A percentile compares a stretch with the other conserved stretches of the same genome.
phyloP scores from a whole-genome alignment of 2,888 invertebrate genomes.

The Ommatoiulus sabulosus region DNA sequence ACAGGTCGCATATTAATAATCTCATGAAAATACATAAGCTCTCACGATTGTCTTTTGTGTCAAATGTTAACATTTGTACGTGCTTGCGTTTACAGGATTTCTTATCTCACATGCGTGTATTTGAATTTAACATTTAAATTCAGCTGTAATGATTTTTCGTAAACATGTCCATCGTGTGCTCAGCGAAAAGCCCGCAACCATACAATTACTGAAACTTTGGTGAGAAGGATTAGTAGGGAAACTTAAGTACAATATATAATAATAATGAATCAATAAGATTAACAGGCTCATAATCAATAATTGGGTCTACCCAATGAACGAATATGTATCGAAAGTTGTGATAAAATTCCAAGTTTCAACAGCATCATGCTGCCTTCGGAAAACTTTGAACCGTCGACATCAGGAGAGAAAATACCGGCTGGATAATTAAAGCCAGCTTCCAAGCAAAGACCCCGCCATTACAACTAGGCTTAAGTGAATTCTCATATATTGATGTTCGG shows the following conservation, averaged over 20 bases:
- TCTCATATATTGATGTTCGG: neutral
- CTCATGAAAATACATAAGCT: neutral
- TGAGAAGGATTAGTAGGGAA: neutral
- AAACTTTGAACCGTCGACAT: neutral
- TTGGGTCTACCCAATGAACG: neutral
- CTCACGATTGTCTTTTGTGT: constrained; percentile 1
- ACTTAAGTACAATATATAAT: neutral
- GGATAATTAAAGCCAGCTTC: neutral
- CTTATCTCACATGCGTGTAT: neutral
- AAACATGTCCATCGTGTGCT: neutral
- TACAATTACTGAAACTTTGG: neutral
- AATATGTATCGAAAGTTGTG: neutral
- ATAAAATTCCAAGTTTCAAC: neutral
- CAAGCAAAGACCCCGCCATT: constrained; percentile 31
- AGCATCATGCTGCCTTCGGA: neutral
- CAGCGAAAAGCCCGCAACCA: neutral
- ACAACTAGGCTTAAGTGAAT: neutral
- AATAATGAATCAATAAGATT: neutral
- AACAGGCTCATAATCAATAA: constrained; percentile 17
- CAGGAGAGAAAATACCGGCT: constrained; percentile 3
- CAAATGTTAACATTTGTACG: neutral
- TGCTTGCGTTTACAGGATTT: neutral
- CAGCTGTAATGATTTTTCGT: too few species aligned
- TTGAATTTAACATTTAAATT: too few species aligned
- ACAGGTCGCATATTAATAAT: constrained; percentile 21